Percentiles rank a stretch among this genome's conserved stretches.
Conservation (phyloP, 2,113 vertebrate species). For the Alethe castanea region DNA sequence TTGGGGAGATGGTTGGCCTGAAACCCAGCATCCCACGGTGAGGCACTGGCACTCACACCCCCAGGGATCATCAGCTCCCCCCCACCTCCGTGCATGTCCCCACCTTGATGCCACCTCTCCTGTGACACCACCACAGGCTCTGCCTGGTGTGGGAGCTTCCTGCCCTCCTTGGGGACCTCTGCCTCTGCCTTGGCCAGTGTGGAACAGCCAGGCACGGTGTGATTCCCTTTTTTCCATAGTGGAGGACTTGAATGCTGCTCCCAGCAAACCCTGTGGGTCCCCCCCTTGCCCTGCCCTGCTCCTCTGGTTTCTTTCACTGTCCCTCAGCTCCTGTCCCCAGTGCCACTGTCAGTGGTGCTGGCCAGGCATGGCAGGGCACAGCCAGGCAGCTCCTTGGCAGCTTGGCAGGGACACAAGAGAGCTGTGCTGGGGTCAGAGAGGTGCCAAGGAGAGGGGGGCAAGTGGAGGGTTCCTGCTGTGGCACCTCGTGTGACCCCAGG, state of each 20-base stretch:
- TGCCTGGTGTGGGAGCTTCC: background rate
- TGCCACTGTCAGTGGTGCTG: background rate
- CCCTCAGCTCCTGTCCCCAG: background rate
- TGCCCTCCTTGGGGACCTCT: background rate
- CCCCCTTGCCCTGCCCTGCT: accelerated
- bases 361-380: background rate
- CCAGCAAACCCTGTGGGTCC: background rate
- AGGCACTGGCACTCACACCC: background rate
- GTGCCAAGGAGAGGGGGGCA: background rate
- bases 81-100: background rate
- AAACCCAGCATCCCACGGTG: accelerated
- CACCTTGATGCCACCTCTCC: background rate
- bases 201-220: background rate
- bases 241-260: background rate
- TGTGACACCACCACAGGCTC: background rate
- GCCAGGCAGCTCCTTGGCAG: background rate
- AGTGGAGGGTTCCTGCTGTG: background rate
- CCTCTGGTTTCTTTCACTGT: background rate
- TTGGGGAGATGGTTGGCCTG: background rate
- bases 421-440: background rate
- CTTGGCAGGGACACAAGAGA: background rate
- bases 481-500: background rate
- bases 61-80: background rate
- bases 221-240: background rate
- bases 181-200: background rate